Percentiles rank a stretch among this genome's conserved stretches.
phyloP scores from a whole-genome alignment of 2,888 invertebrate genomes.

The Epinotia nisella region DNA sequence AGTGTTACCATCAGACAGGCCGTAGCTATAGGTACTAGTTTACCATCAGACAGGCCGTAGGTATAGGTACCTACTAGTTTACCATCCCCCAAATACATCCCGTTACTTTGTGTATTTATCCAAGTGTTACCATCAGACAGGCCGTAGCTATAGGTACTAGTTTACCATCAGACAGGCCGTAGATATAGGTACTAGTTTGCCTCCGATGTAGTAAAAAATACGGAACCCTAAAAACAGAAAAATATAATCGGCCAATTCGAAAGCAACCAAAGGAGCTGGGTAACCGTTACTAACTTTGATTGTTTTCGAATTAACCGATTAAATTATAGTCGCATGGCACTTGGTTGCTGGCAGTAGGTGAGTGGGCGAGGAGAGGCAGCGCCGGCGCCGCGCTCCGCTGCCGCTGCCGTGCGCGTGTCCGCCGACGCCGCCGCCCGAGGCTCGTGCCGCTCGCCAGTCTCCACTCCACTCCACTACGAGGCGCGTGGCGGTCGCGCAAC shows the following conservation, averaged over 20 bases:
- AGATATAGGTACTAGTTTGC: too few relatives aligned
- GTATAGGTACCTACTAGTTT: too few relatives aligned
- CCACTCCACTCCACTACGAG: constrained; percentile 59
- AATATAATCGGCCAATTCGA: neutral
- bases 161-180: too few relatives aligned
- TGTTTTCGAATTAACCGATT: neutral
- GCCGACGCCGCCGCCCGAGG: constrained; percentile 48
- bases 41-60: too few relatives aligned
- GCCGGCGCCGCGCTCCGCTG: neutral
- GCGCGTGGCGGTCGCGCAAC: constrained; percentile 64
- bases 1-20: too few relatives aligned
- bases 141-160: too few relatives aligned
- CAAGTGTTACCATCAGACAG: too few relatives aligned
- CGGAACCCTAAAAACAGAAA: too few relatives aligned
- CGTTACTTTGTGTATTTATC: too few relatives aligned
- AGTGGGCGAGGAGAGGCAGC: neutral
- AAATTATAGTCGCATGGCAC: neutral
- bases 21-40: too few relatives aligned
- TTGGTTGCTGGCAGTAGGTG: neutral
- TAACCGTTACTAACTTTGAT: neutral
- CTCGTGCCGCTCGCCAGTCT: constrained; percentile 46
- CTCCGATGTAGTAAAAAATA: too few relatives aligned
- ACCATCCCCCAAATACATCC: too few relatives aligned
- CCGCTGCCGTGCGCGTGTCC: constrained; percentile 17
- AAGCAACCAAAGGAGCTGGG: neutral